Base-by-base conservation (phyloP, 2,797 vertebrate species). In the Liparis tanakae region DNA sequence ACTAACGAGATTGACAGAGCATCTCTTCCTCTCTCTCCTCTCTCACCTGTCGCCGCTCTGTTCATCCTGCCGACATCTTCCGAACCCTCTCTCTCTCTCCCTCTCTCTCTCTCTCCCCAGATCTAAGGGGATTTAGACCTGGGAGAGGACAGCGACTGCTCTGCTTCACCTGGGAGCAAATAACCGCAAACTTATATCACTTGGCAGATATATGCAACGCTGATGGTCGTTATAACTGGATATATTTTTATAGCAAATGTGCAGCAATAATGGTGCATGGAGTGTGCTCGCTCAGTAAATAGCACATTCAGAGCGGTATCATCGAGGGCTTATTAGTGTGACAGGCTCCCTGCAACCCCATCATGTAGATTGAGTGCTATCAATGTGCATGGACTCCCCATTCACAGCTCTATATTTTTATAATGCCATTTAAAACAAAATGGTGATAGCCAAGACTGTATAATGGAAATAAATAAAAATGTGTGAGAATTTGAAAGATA, bases 111-210 rank as follows among this genome's bases (percentile, higher is more conserved):
- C 25, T 85, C 69, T 71, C 43, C 56, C 62, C 20, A 83, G 85
- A 91, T 93, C 89, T 87, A 83, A 83, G 81, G 88, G 86, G 25
- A 30, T 30, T 88, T 85, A 87, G 82, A 67, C 62, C 70, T 76
- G 62, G 48, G 71, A 86, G 71, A 86, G 77, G 82, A 83, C 78
- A 86, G 82, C 80, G 80, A 84, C 76, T 82, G 73, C 72, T 78
- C 58, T 74, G 75, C 82, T 87, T 75, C 83, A 86, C 85, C 82
- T 80, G 55, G 37, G 43, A 66, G 74, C 57, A 84, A 86, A 83
- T 82, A 81, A 76, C 46, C 43, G 36, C 79, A 55, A 81, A 81
- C 70, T 59, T 50, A 56, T 80, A 81, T 76, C 67, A 79, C 75
- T 82, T 58, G 70, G 48, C 39, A 64, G 46, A 84, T 72, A 64